Conservation (phyloP, 2,797 vertebrate genomes). For the Phoeniculus purpureus region DNA sequence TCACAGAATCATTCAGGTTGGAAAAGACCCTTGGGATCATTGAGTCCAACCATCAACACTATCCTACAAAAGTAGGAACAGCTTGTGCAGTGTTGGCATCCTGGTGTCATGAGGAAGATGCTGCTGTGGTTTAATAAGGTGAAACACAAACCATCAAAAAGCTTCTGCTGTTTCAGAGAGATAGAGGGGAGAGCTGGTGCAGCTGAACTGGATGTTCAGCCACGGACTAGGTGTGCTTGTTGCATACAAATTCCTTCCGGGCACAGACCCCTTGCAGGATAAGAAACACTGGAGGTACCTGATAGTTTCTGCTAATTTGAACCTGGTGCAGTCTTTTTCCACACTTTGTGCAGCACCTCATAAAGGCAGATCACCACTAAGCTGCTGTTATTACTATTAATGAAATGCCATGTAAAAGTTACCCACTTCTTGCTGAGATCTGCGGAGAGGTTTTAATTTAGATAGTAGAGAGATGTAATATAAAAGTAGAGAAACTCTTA, state of each 20-base stretch:
- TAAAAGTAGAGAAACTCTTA: background rate
- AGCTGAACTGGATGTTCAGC: background rate
- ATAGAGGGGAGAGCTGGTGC: background rate
- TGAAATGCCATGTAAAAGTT: background rate
- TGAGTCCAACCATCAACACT: no score
- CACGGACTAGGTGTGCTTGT: background rate
- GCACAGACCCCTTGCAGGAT: background rate
- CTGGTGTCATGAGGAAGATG: background rate
- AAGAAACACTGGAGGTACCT: background rate
- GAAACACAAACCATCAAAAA: background rate
- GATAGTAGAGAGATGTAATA: background rate
- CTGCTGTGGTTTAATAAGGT: background rate
- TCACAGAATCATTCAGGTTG: background rate
- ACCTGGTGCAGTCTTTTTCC: background rate
- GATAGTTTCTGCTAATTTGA: background rate
- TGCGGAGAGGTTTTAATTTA: background rate
- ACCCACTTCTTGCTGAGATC: background rate
- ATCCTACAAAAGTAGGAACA: background rate
- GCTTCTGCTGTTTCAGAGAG: background rate
- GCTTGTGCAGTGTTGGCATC: accelerated
- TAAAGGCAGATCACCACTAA: background rate
- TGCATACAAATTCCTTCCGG: background rate
- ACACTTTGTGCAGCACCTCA: background rate
- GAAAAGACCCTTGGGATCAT: no score
- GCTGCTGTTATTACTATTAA: background rate